Evolutionary conservation across 2,888 invertebrate species (phyloP), one percentile per base, ranked within the genome.

Genomic region (Mantis religiosa): DNA sequence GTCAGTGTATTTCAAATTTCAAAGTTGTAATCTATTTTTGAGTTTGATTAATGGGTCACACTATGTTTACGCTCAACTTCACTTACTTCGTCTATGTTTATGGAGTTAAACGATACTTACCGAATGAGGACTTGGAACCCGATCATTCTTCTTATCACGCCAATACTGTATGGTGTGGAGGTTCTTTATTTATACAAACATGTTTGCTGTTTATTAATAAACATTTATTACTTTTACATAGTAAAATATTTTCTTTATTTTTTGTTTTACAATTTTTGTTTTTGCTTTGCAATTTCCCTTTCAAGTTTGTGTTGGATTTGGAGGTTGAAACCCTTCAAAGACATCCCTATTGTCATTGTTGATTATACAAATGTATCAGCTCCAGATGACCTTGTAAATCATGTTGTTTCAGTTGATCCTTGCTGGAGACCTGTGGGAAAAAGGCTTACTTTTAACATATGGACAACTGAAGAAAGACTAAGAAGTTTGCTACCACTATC

Each of bases 361-460:
- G 25, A 71, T 20, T 0, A 71, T 25, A 6, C 15, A 25, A 71
- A 20, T 83, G 30, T 0, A 20, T 83, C n/a, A n/a, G n/a, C 15
- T 25, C 27, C 15, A 83, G 3, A 7, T 83, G 83, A 28, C 28
- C 6, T 20, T 8, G 20, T n/a, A 28, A 83, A 30, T 7, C 20
- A n/a, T 84, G 87, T 89, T 90, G 34, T 90, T 90, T 87, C 91
- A 94, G 94, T 92, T 94, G 89, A 94, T 94, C 91, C 92, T 97
- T 89, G 96, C 95, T 4, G 95, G 95, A 89, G 96, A 96, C 87
- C 93, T 98, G 88, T 98, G 98, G 97, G 97, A 97, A 91, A 95
- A 95, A 91, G 97, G 97, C 0, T 93, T 98, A 14, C 92, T 98
- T 14, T 95, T 97, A 93, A 96, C 97, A 3, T 95, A 95, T 90